Base-by-base conservation (phyloP, 1,140 invertebrate genomes). In the Hylaeus volcanicus region DNA sequence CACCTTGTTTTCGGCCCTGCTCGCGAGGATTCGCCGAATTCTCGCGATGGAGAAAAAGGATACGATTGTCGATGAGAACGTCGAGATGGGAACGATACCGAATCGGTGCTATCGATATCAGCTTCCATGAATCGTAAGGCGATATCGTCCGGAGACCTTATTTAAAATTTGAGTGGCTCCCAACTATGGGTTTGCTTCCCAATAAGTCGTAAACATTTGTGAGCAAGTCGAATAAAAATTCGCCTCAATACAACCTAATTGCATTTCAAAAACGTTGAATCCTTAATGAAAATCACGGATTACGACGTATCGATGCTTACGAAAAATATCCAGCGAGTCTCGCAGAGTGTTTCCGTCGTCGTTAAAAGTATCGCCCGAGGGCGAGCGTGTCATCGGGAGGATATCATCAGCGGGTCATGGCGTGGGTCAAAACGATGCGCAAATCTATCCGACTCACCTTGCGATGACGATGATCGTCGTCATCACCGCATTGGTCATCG, bases 371-470 rank as follows among this genome's bases (percentile, higher is more conserved):
- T 75, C 39, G 73, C 73, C 73, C 8, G 61, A 56, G 73, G 73
- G 63, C 12, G 73, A 75, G 56, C 60, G 73, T 75, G 63, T 75
- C 73, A 66, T 75, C 61, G 37, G 39, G 82, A 75, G 73, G 78
- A 82, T 72, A 75, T 74, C 73, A 37, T 65, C 51, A 66, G n/a
- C 63, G 60, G 73, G 73, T 75, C 73, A 75, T 43, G 73, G 73
- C 72, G 43, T 43, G 41, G 73, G 63, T 75, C 73, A 56, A 43
- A 65, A 39, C 63, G 43, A 63, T 45, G 63, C 73, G 63, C 39
- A 81, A 82, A 78, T 26, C 26, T 74, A 81, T 82, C 64, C 74
- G 53, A 82, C 76, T 77, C 80, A 84, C 71, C 60, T 71, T 68
- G 51, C 11, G 41, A 45, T 43, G 43, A 43, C 43, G 79, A 55